Evolutionary conservation across 1,140 invertebrate species (phyloP).

Genomic region (Agraylea sexmaculata): DNA sequence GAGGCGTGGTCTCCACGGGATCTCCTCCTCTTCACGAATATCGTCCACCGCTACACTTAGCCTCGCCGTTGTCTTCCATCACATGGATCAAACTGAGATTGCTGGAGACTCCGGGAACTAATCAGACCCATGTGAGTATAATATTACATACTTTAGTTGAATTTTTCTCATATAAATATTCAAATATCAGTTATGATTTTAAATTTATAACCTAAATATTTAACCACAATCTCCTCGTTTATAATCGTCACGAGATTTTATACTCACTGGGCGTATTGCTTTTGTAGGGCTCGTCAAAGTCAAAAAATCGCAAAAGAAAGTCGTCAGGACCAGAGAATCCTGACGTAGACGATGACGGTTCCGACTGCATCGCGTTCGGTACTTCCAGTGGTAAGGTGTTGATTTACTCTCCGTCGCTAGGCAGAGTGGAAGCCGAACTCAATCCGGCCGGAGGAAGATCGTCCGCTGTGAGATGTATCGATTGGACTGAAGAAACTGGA

Average conservation of each 20-base stretch:
- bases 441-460: slow-evolving; percentile 22
- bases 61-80: slow-evolving; percentile 1
- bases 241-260: slow-evolving; percentile 1
- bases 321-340: slow-evolving; percentile 24
- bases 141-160: too few relatives aligned
- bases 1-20: too few relatives aligned
- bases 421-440: slow-evolving; percentile 40
- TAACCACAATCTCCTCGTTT: too few relatives aligned
- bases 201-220: too few relatives aligned
- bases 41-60: slow-evolving; percentile 2
- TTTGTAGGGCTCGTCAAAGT: slow-evolving; percentile 32
- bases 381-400: slow-evolving; percentile 51
- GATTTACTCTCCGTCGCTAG: slow-evolving; percentile 53
- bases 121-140: too few relatives aligned
- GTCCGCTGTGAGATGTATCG: slow-evolving; percentile 23
- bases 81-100: slow-evolving; percentile 4
- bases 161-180: too few relatives aligned
- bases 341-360: slow-evolving; percentile 18
- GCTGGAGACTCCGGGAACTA: too few relatives aligned
- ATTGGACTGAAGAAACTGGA: slow-evolving; percentile 34
- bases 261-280: slow-evolving; percentile 8
- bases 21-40: slow-evolving; percentile 3
- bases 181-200: too few relatives aligned
- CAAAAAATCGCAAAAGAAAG: slow-evolving; percentile 36
- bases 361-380: slow-evolving; percentile 45